A percentile compares a stretch with the other conserved stretches of the same genome.
Conservation (phyloP, 1,140 invertebrate species). For the Belonocnema kinseyi region DNA sequence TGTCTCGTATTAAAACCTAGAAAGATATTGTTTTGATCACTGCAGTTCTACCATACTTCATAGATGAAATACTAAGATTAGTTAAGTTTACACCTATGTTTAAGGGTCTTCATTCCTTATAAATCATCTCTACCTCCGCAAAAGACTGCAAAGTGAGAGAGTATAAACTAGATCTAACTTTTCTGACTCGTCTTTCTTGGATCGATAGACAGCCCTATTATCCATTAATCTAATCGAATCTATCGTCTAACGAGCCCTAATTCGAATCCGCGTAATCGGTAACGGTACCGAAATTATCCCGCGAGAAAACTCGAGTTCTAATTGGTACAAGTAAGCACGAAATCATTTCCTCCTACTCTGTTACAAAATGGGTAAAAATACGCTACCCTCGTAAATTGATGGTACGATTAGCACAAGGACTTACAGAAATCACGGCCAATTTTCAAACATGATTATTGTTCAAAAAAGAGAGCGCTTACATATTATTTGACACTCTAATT, state of each 20-base stretch:
- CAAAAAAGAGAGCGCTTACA: too few species aligned
- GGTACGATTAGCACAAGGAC: too few species aligned
- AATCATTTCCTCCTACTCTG: not conserved
- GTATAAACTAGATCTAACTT: constrained; percentile 30
- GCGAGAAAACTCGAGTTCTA: constrained; percentile 51
- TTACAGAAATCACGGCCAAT: too few species aligned
- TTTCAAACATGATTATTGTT: too few species aligned
- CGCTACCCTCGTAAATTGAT: too few species aligned
- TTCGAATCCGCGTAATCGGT: constrained; percentile 61
- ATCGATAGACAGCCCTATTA: constrained; percentile 54
- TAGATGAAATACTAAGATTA: too few species aligned
- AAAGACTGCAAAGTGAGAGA: constrained; percentile 42
- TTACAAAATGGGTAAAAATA: not conserved
- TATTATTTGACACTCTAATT: too few species aligned
- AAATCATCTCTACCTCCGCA: not conserved
- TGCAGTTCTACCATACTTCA: too few species aligned
- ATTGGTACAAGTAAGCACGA: constrained; percentile 38
- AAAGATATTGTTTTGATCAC: too few species aligned
- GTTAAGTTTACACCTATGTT: too few species aligned
- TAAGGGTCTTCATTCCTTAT: not conserved
- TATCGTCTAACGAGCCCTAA: constrained; percentile 64
- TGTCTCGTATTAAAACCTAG: too few species aligned
- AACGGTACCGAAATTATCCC: constrained; percentile 63
- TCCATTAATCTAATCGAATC: constrained; percentile 63
- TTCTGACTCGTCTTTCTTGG: constrained; percentile 44